Evolutionary conservation across 2,888 invertebrate genomes (phyloP), one percentile per base, ranked within the genome.

Genomic region (Hanleya hanleyi): DNA sequence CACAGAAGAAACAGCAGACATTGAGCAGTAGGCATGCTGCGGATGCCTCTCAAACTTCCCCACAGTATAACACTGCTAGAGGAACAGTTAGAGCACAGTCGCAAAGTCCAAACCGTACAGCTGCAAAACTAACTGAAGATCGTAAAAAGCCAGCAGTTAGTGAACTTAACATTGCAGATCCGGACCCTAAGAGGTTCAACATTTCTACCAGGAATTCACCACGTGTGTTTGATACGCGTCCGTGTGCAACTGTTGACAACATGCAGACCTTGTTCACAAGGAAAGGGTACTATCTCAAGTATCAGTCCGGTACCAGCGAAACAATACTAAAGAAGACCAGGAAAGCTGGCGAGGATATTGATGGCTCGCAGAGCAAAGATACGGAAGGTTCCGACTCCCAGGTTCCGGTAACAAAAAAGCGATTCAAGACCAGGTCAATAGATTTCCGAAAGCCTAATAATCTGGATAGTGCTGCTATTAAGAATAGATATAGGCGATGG

Each of bases 161-260:
- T 12, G 35, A 50, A n/a, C n/a, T 15, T 15, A 50, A 66, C 35
- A 68, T 50, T 35, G 33, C 26, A 6, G 50, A 57, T 35, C 18
- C 26, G 22, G 35, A 32, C 29, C 22, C 35, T 29, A 67, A 26
- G 26, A 37, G 57, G 1, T 80, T 81, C 57, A 83, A 83, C 66
- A 83, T 83, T 32, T 83, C 83, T 1, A 83, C 83, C 0, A 71
- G 83, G 15, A 79, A 79, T 38, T 80, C 81, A n/a, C 81, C 83
- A 0, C 73, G 83, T 15, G 70, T 66, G 29, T 83, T 79, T 70
- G 81, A 83, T 61, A 80, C 74, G 0, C 68, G 77, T 0, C 83
- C 83, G 0, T 81, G 79, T 49, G 41, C 70, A 15, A 64, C 68
- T 29, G 51, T 64, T 18, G 73, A 77, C 33, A 47, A 33, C 12